A percentile compares a stretch with the other conserved stretches of the same genome.
These are phyloP conservation scores for Sebastes taczanowskii DNA, from an alignment of 2,797 vertebrate species.

Conservation along the genomic window DNA sequence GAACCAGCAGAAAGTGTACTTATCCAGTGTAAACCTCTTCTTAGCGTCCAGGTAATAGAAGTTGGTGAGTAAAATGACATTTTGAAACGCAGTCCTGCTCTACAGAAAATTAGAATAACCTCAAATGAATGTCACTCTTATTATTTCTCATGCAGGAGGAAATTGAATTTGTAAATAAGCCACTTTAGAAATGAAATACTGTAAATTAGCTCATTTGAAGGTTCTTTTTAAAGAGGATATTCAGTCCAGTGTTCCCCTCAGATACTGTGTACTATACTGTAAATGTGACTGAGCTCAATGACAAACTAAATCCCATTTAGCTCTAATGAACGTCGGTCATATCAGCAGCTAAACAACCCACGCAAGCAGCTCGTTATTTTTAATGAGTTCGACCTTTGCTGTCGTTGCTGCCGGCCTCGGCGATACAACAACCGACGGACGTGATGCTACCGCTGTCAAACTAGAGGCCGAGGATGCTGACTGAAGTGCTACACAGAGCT, in stretches of 20 bases:
- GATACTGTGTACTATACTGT: background rate
- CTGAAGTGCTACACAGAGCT: constrained; percentile 18
- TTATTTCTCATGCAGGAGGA: background rate
- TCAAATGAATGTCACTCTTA: background rate
- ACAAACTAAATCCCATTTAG: background rate
- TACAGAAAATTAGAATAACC: background rate
- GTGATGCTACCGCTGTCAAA: constrained; percentile 24
- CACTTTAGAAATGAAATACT: background rate
- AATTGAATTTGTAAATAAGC: background rate
- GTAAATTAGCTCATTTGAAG: background rate
- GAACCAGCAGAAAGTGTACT: background rate
- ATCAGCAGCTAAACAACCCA: background rate
- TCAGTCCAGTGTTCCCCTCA: background rate
- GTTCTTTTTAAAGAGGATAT: background rate
- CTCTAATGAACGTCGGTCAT: background rate
- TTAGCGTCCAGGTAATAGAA: background rate
- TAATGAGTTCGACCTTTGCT: constrained; percentile 40
- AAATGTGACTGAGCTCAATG: background rate
- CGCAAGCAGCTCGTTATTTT: constrained; percentile 34
- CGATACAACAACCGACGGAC: background rate
- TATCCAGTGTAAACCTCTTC: background rate
- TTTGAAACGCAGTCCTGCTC: background rate
- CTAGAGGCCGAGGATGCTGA: constrained; percentile 41
- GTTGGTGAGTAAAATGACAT: background rate
- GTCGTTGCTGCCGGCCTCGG: background rate